phyloP scores from a whole-genome alignment of 2,797 vertebrate species.

The Coluber constrictor region DNA sequence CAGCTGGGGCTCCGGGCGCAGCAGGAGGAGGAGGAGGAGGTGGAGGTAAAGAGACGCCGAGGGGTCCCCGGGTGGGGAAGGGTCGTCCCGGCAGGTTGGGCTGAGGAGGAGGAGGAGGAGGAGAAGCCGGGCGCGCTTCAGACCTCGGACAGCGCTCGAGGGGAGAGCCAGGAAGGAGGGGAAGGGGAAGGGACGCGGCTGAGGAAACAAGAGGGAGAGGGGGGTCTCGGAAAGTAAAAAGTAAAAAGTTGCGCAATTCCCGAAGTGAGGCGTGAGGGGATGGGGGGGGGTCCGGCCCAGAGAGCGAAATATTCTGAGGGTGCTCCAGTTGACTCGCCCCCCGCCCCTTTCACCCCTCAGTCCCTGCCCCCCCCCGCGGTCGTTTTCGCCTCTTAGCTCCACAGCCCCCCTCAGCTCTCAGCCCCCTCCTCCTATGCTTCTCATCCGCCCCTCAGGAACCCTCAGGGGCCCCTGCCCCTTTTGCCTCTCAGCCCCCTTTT shows the following conservation, averaged over 20 bases:
- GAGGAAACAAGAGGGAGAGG: not conserved
- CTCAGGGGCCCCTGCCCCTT: no score
- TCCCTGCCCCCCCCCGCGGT: no score
- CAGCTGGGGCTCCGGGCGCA: not conserved
- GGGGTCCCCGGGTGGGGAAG: not conserved
- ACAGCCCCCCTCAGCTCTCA: no score
- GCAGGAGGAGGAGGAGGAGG: not conserved
- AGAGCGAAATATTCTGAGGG: not conserved
- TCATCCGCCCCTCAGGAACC: no score
- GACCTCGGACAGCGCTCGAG: conserved; percentile 64
- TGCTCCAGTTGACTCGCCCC: not conserved
- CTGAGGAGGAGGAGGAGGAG: no score
- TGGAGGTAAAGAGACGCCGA: conserved; percentile 3
- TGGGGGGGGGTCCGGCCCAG: not conserved
- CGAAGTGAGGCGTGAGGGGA: not conserved
- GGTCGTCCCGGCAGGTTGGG: not conserved
- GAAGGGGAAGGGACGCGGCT: no score
- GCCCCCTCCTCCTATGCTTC: no score
- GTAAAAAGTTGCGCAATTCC: not conserved
- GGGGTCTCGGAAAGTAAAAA: fast-evolving
- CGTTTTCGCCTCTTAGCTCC: no score
- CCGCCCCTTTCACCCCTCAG: no score
- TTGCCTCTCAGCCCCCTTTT: no score
- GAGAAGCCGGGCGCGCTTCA: conserved; percentile 44
- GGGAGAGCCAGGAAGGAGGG: not conserved